Percentiles rank a stretch among this genome's conserved stretches.
phyloP scores from a whole-genome alignment of 2,113 vertebrate species.

The western clawed frog (Xenopus tropicalis) region DNA sequence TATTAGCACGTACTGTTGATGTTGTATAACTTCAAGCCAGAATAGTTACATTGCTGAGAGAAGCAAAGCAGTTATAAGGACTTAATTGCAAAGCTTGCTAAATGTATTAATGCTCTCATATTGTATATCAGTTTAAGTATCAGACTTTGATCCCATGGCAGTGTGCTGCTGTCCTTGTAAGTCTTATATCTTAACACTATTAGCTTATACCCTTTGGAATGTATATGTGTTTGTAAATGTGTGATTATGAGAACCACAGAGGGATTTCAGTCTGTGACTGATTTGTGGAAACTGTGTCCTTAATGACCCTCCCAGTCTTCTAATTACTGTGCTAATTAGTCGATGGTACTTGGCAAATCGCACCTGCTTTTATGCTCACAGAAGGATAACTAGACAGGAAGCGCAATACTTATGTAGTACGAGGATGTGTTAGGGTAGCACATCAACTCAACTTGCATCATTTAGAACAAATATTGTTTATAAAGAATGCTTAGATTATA shows the following conservation, averaged over 20 bases:
- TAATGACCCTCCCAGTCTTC: constrained; percentile 40
- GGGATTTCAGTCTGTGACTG: constrained; percentile 24
- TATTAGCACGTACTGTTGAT: too few species aligned
- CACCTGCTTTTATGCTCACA: constrained; percentile 27
- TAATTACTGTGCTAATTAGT: constrained; percentile 43
- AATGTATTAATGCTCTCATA: too few species aligned
- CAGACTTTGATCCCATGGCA: background rate
- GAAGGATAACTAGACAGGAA: constrained; percentile 21
- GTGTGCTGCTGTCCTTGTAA: constrained; percentile 6
- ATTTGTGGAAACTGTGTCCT: constrained; percentile 30
- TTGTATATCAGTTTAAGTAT: background rate
- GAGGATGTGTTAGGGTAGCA: background rate
- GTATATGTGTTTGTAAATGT: constrained; percentile 29
- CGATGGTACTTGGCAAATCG: constrained; percentile 20
- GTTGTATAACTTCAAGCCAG: too few species aligned
- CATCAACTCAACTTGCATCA: background rate
- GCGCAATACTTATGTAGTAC: background rate
- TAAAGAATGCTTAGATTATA: too few species aligned
- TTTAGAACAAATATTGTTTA: too few species aligned
- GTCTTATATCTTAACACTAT: constrained; percentile 8
- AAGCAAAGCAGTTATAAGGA: too few species aligned
- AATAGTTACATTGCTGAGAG: too few species aligned
- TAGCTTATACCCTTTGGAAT: constrained; percentile 32
- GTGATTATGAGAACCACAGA: constrained; percentile 27
- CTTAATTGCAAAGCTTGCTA: too few species aligned